Evolutionary conservation across 2,797 vertebrate species (phyloP).

Genomic region (Enteromius unitaeniatus): DNA sequence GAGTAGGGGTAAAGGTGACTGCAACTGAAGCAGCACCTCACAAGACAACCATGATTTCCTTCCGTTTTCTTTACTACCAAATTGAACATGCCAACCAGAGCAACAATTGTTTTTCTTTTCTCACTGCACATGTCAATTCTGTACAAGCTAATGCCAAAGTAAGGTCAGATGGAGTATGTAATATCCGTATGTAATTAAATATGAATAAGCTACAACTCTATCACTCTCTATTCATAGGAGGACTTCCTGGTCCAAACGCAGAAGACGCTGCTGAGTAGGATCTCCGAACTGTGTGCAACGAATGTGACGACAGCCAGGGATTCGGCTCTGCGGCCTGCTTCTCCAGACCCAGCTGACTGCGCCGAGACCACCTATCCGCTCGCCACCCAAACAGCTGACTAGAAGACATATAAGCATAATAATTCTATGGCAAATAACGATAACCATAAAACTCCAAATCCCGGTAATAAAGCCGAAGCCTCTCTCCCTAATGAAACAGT

Average conservation of each 20-base stretch:
- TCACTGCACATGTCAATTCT: conserved; percentile 34
- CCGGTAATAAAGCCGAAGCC: conserved; percentile 69
- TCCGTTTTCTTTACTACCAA: neutral
- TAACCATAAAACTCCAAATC: conserved; percentile 77
- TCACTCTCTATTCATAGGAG: conserved; percentile 67
- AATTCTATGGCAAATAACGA: conserved; percentile 74
- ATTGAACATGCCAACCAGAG: conserved; percentile 39
- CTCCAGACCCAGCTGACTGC: conserved; percentile 23
- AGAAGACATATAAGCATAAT: conserved; percentile 70
- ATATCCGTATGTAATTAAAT: conserved; percentile 28
- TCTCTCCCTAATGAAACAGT: conserved; percentile 73
- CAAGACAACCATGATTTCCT: neutral
- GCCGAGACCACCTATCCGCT: conserved; percentile 35
- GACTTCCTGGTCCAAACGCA: conserved; percentile 74
- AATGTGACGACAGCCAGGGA: conserved; percentile 62
- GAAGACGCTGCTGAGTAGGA: conserved; percentile 67
- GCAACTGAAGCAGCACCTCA: neutral
- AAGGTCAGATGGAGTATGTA: conserved; percentile 23
- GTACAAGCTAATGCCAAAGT: conserved; percentile 30
- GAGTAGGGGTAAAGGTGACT: neutral
- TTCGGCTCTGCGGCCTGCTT: conserved; percentile 17
- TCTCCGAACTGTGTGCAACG: conserved; percentile 68
- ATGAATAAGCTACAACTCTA: conserved; percentile 28
- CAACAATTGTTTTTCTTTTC: conserved; percentile 48
- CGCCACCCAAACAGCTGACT: conserved; percentile 62